Percentiles rank a stretch among this genome's conserved stretches.
Evolutionary conservation across 2,888 invertebrate species (phyloP).

Genomic region (Drosophila melanocephala): DNA sequence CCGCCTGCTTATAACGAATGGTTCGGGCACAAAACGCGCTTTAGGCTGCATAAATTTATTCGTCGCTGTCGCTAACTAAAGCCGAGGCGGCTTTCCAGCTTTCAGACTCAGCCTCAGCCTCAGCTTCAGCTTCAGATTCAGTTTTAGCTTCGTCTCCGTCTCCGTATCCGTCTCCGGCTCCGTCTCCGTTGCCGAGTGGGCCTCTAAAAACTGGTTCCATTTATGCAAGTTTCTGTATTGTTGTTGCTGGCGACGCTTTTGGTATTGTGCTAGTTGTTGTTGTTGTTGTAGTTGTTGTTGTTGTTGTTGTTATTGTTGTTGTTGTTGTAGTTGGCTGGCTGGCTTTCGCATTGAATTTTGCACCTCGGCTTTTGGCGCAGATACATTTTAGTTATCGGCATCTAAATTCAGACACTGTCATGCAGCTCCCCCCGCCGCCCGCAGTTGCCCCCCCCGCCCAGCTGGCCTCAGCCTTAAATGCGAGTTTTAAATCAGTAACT

Average conservation of each 20-base stretch:
- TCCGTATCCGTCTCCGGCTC: constrained; percentile 7
- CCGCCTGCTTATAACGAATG: constrained; percentile 26
- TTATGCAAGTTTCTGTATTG: constrained; percentile 72
- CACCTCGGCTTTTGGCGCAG: constrained; percentile 73
- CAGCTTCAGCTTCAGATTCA: constrained; percentile 14
- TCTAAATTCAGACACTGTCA: constrained; percentile 75
- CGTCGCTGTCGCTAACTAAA: constrained; percentile 71
- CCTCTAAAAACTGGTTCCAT: constrained; percentile 78
- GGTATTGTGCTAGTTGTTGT: constrained; percentile 51
- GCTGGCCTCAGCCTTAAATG: constrained; percentile 8
- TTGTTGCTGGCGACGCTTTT: constrained; percentile 61
- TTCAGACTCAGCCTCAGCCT: constrained; percentile 13
- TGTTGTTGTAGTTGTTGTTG: constrained; percentile 46
- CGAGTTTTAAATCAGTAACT: constrained; percentile 16
- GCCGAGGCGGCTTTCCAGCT: constrained; percentile 54
- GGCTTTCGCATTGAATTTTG: constrained; percentile 78
- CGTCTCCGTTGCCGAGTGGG: constrained; percentile 47
- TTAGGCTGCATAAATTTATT: constrained; percentile 78
- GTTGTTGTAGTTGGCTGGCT: constrained; percentile 38
- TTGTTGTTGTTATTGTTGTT: constrained; percentile 49
- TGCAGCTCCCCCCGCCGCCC: constrained; percentile 33
- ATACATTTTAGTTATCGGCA: constrained; percentile 80
- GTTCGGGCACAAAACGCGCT: constrained; percentile 56
- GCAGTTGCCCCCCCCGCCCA: constrained; percentile 14
- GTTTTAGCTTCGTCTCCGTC: constrained; percentile 21